Conservation (phyloP, 2,797 vertebrate genomes). For the Oreochromis grahami region DNA sequence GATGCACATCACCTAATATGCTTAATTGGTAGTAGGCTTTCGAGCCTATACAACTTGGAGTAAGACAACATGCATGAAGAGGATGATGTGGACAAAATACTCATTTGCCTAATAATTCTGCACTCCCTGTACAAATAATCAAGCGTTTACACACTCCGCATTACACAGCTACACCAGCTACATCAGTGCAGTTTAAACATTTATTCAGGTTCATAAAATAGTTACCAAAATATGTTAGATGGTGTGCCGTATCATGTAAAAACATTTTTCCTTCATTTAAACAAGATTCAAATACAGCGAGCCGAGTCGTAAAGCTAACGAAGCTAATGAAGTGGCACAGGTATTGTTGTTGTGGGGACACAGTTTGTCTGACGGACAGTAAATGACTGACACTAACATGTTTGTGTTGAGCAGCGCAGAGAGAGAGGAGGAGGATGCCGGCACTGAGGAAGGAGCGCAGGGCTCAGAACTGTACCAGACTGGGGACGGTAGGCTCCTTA, state of each 20-base stretch:
- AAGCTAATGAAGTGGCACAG: not conserved
- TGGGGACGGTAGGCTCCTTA: slow-evolving; percentile 30
- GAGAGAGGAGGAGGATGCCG: not conserved
- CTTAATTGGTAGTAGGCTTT: too few species aligned
- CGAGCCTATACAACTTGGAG: too few species aligned
- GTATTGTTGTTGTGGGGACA: not conserved
- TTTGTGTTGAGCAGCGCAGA: slow-evolving; percentile 18
- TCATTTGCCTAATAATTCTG: too few species aligned
- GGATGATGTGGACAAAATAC: too few species aligned
- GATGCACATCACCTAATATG: too few species aligned
- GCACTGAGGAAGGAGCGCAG: slow-evolving; percentile 9
- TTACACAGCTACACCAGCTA: too few species aligned
- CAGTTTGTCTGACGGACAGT: not conserved
- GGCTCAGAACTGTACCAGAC: slow-evolving; percentile 45
- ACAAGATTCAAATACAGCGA: not conserved
- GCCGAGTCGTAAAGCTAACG: accelerated
- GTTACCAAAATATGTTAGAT: not conserved
- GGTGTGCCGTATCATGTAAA: not conserved
- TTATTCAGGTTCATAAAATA: not conserved
- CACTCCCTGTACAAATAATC: too few species aligned
- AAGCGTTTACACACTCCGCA: too few species aligned
- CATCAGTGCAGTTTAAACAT: too few species aligned
- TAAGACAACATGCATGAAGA: too few species aligned
- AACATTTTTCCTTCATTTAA: not conserved
- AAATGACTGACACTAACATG: not conserved